Conservation (phyloP, 53 echinoderm and acorn worm genomes). For the Patiria pectinifera region DNA sequence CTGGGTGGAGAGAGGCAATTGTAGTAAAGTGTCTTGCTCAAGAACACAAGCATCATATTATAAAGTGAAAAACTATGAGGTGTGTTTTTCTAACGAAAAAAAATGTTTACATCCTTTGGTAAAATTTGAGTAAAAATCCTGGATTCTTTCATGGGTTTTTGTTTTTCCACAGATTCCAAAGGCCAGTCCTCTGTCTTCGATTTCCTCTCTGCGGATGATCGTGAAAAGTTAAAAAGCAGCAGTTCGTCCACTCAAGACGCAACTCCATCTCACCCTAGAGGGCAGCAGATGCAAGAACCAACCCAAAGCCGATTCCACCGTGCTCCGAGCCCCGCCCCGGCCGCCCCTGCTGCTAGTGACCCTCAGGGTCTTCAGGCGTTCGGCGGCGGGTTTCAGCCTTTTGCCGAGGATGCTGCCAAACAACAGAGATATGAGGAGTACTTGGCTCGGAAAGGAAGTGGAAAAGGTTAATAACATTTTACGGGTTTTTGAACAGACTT, state of each 20-base stretch:
- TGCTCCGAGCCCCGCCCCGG: constrained; percentile 6
- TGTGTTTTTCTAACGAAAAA: too few species aligned
- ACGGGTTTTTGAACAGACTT: background rate
- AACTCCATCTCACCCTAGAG: constrained; percentile 11
- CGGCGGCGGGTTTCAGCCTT: constrained; percentile 71
- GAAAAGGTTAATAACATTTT: background rate
- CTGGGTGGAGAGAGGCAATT: too few species aligned
- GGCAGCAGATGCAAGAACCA: background rate
- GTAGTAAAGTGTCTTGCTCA: too few species aligned
- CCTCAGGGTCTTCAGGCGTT: constrained; percentile 21
- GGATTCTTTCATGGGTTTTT: background rate
- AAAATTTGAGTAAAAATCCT: too few species aligned
- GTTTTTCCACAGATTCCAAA: constrained; percentile 6
- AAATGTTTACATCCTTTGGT: background rate
- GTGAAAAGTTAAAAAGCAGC: constrained; percentile 50
- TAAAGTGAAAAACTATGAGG: too few species aligned
- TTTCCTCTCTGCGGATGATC: constrained; percentile 68
- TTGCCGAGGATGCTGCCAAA: constrained; percentile 72
- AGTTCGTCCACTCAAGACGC: background rate
- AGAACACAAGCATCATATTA: too few species aligned
- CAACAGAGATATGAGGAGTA: constrained; percentile 80
- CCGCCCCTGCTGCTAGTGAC: constrained; percentile 41
- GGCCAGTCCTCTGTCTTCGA: constrained; percentile 72
- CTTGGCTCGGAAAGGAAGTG: constrained; percentile 36
- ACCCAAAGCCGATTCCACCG: constrained; percentile 1